Evolutionary conservation across 2,797 vertebrate genomes (phyloP), one percentile per base, ranked within the genome.

Genomic region (Falco peregrinus): DNA sequence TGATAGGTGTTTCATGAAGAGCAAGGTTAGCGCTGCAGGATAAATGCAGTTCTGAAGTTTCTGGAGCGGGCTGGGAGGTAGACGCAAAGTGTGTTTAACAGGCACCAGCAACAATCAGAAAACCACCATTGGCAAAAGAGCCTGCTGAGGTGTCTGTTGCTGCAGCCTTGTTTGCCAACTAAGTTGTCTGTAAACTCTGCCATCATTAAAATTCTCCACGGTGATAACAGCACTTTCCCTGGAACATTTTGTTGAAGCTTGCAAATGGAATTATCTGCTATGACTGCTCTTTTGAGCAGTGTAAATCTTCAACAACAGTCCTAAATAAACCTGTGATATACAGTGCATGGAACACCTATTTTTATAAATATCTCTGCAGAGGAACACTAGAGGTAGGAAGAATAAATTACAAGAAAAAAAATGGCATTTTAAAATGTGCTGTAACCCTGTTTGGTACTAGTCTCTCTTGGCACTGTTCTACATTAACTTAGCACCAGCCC

Each of bases 271-370:
- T 95, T 93, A 91, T 84, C 89, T 54, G 41, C 84, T 91, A 45
- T 76, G 93, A 94, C 93, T 96, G 94, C 89, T 96, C 95, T 95
- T 97, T 95, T 84, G 90, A 96, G 93, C 81, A 68, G 92, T 69
- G 95, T 90, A 96, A 96, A 94, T 96, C 95, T 96, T 96, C 93
- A 87, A 75, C 84, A 89, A 84, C 87, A 85, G 33, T 85, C 95
- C 87, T 92, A 95, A 95, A 97, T 87, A 96, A 92, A 92, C 75
- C 70, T 63, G 68, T 84, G 82, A 96, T 74, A 86, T 87, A 93
- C 59, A 70, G 88, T 78, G 82, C 67, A 50, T 50, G 73, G 92
- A 94, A 95, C 81, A 95, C 91, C 95, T 88, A 68, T 76, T 94
- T 96, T 93, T 97, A 95, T 82, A 94, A 94, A 95, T 83, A 89